These are phyloP conservation scores for Elephas maximus DNA, from an alignment of 2,113 vertebrate species.

Conservation along the genomic window DNA sequence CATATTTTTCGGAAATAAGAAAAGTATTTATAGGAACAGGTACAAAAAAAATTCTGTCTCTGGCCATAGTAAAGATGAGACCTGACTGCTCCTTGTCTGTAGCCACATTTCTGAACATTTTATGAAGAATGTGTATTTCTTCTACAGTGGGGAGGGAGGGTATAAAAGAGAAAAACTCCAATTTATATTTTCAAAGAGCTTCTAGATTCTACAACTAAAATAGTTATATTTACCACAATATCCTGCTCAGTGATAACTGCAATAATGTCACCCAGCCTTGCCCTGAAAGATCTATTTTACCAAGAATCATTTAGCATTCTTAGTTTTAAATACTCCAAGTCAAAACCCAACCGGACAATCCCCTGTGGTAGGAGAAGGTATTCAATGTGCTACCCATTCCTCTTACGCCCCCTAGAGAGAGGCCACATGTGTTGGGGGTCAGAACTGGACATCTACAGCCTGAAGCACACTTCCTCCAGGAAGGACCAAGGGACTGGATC, in stretches of 20 bases:
- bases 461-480: neutral
- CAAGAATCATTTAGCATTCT: neutral
- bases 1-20: neutral
- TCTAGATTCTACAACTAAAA: slow-evolving; percentile 26
- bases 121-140: neutral
- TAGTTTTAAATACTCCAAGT: neutral
- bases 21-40: slow-evolving; percentile 27
- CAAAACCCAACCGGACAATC: neutral
- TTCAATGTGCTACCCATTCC: neutral
- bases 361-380: neutral
- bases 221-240: neutral
- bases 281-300: neutral
- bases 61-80: slow-evolving; percentile 9
- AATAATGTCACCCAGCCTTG: neutral
- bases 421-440: neutral
- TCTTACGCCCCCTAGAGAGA: neutral
- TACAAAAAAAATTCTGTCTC: slow-evolving; percentile 44
- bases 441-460: neutral
- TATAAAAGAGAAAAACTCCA: neutral
- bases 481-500: neutral
- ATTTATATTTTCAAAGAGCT: slow-evolving; percentile 49
- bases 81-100: neutral
- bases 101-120: neutral
- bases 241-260: neutral
- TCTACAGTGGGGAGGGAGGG: neutral